Conservation (phyloP, 2,797 vertebrate genomes). For the Meriones psammophilus region DNA sequence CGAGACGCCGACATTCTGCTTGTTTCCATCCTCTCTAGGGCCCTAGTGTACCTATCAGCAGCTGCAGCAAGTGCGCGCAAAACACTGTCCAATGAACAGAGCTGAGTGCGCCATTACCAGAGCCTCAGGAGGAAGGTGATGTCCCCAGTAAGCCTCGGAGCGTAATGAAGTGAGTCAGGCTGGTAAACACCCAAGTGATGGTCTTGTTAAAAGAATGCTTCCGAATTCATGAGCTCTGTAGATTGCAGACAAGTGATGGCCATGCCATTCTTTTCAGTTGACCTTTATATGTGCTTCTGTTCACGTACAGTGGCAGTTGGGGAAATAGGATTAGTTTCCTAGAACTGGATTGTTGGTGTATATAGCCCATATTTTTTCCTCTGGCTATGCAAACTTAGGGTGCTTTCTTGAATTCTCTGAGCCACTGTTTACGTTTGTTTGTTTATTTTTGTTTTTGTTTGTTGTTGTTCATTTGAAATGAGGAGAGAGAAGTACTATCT, state of each 20-base stretch:
- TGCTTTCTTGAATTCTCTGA: conserved; percentile 26
- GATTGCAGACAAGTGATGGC: conserved; percentile 19
- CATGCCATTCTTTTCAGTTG: conserved; percentile 48
- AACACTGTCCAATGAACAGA: conserved; percentile 71
- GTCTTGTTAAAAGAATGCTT: conserved; percentile 56
- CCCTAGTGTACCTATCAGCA: conserved; percentile 49
- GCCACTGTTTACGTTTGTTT: background rate
- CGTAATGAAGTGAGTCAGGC: conserved; percentile 52
- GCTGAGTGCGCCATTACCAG: conserved; percentile 51
- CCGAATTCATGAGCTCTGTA: conserved; percentile 16
- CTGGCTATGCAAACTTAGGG: background rate
- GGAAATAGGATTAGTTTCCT: conserved; percentile 28
- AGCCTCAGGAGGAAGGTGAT: conserved; percentile 37
- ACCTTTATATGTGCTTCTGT: background rate
- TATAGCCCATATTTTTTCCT: background rate
- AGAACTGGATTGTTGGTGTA: background rate
- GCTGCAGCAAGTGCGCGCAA: conserved; percentile 25
- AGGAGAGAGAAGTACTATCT: background rate
- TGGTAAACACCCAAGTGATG: conserved; percentile 64
- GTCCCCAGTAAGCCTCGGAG: background rate
- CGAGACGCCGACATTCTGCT: background rate
- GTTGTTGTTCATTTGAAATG: background rate
- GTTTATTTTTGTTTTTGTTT: no score
- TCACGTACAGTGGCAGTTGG: background rate
- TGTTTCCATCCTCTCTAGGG: conserved; percentile 58